These are phyloP conservation scores for Phymanthus crucifer DNA, from an alignment of 92 coral and sea anemone species.

Conservation along the genomic window DNA sequence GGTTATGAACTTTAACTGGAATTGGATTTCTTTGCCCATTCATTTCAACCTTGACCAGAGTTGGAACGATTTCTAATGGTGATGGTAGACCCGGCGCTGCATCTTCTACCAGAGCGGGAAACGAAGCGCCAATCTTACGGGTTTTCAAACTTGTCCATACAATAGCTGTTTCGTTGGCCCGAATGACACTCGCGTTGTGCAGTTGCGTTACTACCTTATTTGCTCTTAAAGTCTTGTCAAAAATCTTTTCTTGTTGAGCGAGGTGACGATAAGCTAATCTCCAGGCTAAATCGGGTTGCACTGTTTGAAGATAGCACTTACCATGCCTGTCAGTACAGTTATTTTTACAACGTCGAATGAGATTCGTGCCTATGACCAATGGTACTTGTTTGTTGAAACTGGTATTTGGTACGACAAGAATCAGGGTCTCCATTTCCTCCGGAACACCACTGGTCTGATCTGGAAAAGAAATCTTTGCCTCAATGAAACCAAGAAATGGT, in stretches of 20 bases:
- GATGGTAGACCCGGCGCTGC: conserved; percentile 10
- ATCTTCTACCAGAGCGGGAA: not conserved
- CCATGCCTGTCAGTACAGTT: not conserved
- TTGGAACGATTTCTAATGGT: conserved; percentile 4
- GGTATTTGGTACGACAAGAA: conserved; percentile 50
- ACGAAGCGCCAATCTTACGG: not conserved
- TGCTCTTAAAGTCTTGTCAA: too few relatives aligned
- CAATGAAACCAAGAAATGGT: conserved; percentile 30
- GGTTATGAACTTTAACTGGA: conserved; percentile 16
- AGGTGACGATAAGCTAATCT: too few relatives aligned
- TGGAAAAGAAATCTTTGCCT: conserved; percentile 14
- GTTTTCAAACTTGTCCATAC: not conserved
- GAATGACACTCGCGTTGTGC: too few relatives aligned
- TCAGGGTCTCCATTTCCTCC: conserved; percentile 2
- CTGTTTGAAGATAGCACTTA: not conserved
- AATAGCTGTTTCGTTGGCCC: too few relatives aligned
- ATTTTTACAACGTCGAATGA: conserved; percentile 32
- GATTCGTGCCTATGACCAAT: conserved; percentile 43
- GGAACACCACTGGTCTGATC: conserved; percentile 17
- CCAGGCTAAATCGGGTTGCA: too few relatives aligned
- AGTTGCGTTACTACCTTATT: too few relatives aligned
- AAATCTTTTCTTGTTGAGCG: too few relatives aligned
- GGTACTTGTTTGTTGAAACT: conserved; percentile 32
- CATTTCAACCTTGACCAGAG: conserved; percentile 17
- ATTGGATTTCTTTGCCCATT: conserved; percentile 12